Evolutionary conservation across 2,797 vertebrate genomes (phyloP).

Genomic region (Pseudocheirus occidentalis): DNA sequence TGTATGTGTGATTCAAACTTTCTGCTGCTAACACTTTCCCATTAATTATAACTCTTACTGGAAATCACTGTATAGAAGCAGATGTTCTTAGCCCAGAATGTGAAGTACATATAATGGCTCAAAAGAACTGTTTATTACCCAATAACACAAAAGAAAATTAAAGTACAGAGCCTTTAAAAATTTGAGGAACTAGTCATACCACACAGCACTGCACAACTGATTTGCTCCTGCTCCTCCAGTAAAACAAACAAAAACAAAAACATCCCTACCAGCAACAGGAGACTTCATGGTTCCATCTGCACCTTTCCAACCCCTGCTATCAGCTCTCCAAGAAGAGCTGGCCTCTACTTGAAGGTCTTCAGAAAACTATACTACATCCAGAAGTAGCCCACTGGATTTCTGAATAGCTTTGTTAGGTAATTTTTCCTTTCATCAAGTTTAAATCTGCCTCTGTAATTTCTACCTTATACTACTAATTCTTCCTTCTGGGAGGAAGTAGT

Average conservation of each 20-base stretch:
- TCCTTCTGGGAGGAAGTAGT: background rate
- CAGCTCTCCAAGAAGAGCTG: background rate
- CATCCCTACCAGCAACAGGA: background rate
- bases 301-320: background rate
- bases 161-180: conserved; percentile 13
- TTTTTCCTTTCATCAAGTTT: background rate
- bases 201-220: background rate
- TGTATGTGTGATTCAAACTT: background rate
- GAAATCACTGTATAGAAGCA: conserved; percentile 37
- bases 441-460: background rate
- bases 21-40: background rate
- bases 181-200: conserved; percentile 7
- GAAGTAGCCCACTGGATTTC: background rate
- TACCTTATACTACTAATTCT: background rate
- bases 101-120: conserved; percentile 21
- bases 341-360: background rate
- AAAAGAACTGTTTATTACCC: conserved; percentile 16
- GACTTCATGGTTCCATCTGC: background rate
- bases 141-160: conserved; percentile 26
- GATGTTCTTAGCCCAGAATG: background rate
- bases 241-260: conserved; percentile 6
- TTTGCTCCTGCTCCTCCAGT: background rate
- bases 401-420: background rate
- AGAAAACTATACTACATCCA: background rate
- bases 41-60: conserved; percentile 21